Evolutionary conservation across 1,140 invertebrate genomes (phyloP).

Genomic region (Drosophila kikkawai): DNA sequence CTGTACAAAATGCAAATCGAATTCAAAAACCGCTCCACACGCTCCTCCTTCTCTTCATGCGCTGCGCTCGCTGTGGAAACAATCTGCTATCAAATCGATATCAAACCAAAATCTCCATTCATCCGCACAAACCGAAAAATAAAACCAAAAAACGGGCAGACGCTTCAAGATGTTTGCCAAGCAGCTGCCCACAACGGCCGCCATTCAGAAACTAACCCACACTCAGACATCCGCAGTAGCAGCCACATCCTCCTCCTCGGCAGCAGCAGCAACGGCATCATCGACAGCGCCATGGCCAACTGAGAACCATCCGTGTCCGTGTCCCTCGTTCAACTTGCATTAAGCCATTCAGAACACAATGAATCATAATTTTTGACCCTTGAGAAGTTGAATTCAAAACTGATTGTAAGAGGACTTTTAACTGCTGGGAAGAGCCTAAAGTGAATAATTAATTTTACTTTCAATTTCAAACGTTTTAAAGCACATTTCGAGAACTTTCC

Average conservation of each 20-base stretch:
- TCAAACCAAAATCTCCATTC: constrained; percentile 53
- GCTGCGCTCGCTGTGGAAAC: constrained; percentile 78
- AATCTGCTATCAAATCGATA: constrained; percentile 65
- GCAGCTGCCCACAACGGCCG: constrained; percentile 56
- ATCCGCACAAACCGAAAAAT: constrained; percentile 40
- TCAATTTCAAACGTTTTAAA: background rate
- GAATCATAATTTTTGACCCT: constrained; percentile 40
- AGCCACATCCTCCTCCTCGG: constrained; percentile 24
- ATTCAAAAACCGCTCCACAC: constrained; percentile 58
- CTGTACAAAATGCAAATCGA: constrained; percentile 70
- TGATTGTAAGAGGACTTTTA: constrained; percentile 60
- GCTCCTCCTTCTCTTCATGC: constrained; percentile 75
- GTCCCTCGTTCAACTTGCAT: constrained; percentile 40
- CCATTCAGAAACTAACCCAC: constrained; percentile 77
- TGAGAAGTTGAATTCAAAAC: constrained; percentile 36
- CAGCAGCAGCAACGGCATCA: constrained; percentile 36
- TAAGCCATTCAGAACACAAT: constrained; percentile 51
- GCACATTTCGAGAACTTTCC: background rate
- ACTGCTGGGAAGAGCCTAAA: constrained; percentile 26
- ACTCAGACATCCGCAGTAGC: constrained; percentile 49
- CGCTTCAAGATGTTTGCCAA: constrained; percentile 84
- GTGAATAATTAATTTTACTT: background rate
- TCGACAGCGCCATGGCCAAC: constrained; percentile 22
- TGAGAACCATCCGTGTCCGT: constrained; percentile 25
- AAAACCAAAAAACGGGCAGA: constrained; percentile 57